Percentiles rank a stretch among this genome's conserved stretches.
phyloP scores from a whole-genome alignment of 2,888 invertebrate species.

The Drosophila niveifrons region DNA sequence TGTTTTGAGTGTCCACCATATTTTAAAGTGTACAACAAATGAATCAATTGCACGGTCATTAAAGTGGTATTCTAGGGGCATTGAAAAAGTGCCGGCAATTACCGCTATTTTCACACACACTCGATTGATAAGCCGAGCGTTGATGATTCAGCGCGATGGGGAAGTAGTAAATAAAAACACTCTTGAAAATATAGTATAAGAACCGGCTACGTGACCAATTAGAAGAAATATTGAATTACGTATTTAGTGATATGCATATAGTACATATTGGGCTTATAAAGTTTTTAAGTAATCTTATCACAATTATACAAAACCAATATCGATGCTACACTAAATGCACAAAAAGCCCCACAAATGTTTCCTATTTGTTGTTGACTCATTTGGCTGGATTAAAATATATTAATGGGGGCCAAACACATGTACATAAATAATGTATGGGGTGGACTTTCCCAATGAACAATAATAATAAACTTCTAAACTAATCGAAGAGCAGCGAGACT shows the following conservation, averaged over 20 bases:
- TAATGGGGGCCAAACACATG: slow-evolving; percentile 9
- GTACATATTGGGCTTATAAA: slow-evolving; percentile 27
- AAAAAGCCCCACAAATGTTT: slow-evolving; percentile 14
- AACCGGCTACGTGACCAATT: slow-evolving; percentile 63
- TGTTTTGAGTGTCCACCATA: neutral
- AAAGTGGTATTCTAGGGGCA: slow-evolving; percentile 14
- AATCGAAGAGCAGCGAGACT: neutral
- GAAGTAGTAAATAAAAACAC: slow-evolving; percentile 15
- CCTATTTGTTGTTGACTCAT: slow-evolving; percentile 41
- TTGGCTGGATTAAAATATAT: slow-evolving; percentile 1
- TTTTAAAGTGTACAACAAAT: slow-evolving; percentile 2
- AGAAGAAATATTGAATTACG: slow-evolving; percentile 20
- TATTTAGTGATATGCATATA: slow-evolving; percentile 34
- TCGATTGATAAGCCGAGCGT: slow-evolving; percentile 23
- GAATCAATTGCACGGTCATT: slow-evolving; percentile 24
- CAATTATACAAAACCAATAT: slow-evolving; percentile 34
- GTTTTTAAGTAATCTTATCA: slow-evolving; percentile 49
- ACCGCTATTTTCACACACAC: neutral
- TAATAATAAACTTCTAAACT: neutral
- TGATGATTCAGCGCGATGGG: slow-evolving; percentile 32
- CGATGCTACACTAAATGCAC: slow-evolving; percentile 18
- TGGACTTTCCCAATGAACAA: neutral
- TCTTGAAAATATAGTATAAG: neutral
- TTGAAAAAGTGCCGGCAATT: slow-evolving; percentile 9
- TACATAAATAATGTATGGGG: neutral